These are phyloP conservation scores for Echiichthys vipera DNA, from an alignment of 2,797 vertebrate species.

Conservation along the genomic window DNA sequence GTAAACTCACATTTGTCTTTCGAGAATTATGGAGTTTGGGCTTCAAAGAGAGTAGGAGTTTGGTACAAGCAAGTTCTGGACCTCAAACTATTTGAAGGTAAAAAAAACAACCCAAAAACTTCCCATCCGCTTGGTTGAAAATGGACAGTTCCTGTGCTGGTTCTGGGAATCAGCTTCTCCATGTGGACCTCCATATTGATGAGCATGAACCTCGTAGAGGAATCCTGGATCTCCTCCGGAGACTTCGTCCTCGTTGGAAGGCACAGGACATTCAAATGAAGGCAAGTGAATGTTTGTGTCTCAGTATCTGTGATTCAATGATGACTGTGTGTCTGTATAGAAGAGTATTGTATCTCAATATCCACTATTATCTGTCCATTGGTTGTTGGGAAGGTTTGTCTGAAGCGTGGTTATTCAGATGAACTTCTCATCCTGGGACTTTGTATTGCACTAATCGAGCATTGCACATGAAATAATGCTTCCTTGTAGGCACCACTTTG, in stretches of 20 bases:
- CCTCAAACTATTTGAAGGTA: background rate
- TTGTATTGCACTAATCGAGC: background rate
- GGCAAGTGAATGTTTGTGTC: constrained; percentile 63
- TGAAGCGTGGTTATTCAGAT: background rate
- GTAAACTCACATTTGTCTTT: background rate
- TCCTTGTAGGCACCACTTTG: too few species aligned
- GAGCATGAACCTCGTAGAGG: constrained; percentile 65
- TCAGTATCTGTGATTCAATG: background rate
- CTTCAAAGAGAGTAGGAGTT: background rate
- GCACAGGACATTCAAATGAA: constrained; percentile 79
- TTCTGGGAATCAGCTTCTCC: constrained; percentile 47
- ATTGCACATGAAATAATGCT: too few species aligned
- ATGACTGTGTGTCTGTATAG: background rate
- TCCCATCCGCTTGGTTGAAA: constrained; percentile 2
- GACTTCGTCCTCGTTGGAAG: constrained; percentile 80
- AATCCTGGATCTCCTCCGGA: constrained; percentile 73
- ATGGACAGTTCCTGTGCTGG: constrained; percentile 59
- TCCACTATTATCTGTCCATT: background rate
- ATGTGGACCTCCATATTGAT: constrained; percentile 75
- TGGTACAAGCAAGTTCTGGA: background rate
- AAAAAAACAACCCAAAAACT: background rate
- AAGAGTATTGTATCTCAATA: background rate
- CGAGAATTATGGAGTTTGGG: background rate
- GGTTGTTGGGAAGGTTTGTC: background rate
- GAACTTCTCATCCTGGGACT: too few species aligned